A percentile compares a stretch with the other conserved stretches of the same genome.
phyloP scores from a whole-genome alignment of 1,140 invertebrate genomes.

The Papilio polytes region DNA sequence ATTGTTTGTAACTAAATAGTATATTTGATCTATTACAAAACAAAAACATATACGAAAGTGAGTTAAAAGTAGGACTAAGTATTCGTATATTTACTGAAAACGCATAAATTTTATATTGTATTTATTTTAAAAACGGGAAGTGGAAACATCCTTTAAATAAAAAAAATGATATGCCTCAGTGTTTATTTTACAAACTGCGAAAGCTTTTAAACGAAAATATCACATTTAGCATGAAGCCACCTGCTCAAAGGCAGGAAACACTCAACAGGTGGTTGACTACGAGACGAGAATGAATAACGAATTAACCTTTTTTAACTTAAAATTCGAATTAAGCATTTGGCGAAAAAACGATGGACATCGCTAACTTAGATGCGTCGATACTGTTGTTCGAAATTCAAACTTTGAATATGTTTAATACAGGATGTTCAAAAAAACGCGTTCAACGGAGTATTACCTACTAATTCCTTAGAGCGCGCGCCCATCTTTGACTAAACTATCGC shows the following conservation, averaged over 20 bases:
- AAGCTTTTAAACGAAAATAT: neutral
- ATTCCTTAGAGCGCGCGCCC: no score
- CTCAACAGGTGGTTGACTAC: neutral
- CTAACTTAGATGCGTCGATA: neutral
- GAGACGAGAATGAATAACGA: slow-evolving; percentile 5
- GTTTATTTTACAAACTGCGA: neutral
- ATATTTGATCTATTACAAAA: neutral
- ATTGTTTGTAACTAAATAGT: neutral
- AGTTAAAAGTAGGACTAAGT: neutral
- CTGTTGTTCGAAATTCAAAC: neutral
- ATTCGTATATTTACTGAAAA: no score
- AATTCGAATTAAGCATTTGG: neutral
- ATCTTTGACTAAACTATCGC: no score
- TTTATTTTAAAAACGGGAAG: neutral
- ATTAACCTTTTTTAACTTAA: neutral
- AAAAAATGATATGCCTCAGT: neutral
- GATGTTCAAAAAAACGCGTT: no score
- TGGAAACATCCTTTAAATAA: no score
- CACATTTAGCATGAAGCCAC: neutral
- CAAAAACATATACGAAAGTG: neutral
- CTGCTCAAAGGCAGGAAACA: slow-evolving; percentile 16
- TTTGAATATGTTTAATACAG: no score
- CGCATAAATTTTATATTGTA: neutral
- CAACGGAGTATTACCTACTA: no score
- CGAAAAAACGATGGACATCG: neutral